Conservation (phyloP, 2,888 invertebrate species). For the Choristoneura rosaceana region DNA sequence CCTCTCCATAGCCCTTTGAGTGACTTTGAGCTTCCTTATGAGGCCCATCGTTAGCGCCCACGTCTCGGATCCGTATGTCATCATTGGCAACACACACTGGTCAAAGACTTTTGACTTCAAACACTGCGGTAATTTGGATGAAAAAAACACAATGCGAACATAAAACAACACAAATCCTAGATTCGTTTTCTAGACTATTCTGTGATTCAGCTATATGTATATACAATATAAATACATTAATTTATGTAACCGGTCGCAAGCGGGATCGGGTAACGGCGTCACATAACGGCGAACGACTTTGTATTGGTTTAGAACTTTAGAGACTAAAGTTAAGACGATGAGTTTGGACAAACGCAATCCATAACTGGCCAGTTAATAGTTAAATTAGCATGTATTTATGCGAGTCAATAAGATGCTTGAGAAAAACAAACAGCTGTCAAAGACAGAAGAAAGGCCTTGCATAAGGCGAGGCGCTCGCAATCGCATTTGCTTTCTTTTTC, state of each 20-base stretch:
- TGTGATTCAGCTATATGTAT: constrained; percentile 5
- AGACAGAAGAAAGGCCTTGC: too few relatives aligned
- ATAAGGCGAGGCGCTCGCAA: too few relatives aligned
- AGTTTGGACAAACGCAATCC: not conserved
- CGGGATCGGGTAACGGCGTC: constrained; percentile 29
- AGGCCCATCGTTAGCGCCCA: too few relatives aligned
- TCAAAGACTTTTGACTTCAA: too few relatives aligned
- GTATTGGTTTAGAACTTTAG: constrained; percentile 2
- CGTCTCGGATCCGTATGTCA: too few relatives aligned
- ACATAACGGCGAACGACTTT: constrained; percentile 21
- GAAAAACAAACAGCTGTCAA: not conserved
- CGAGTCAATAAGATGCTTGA: not conserved
- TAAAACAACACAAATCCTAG: not conserved
- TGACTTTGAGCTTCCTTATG: too few relatives aligned
- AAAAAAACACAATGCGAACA: too few relatives aligned
- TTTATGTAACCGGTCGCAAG: constrained; percentile 30
- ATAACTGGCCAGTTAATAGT: not conserved
- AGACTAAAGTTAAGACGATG: too few relatives aligned
- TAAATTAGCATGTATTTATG: not conserved
- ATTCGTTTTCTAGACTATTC: constrained; percentile 1
- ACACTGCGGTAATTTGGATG: too few relatives aligned
- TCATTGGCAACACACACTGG: too few relatives aligned
- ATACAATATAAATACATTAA: constrained; percentile 10
- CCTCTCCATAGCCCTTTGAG: too few relatives aligned
- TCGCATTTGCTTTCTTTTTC: too few relatives aligned